Conservation (phyloP, 2,113 vertebrate genomes). For the Synodontis membranacea region DNA sequence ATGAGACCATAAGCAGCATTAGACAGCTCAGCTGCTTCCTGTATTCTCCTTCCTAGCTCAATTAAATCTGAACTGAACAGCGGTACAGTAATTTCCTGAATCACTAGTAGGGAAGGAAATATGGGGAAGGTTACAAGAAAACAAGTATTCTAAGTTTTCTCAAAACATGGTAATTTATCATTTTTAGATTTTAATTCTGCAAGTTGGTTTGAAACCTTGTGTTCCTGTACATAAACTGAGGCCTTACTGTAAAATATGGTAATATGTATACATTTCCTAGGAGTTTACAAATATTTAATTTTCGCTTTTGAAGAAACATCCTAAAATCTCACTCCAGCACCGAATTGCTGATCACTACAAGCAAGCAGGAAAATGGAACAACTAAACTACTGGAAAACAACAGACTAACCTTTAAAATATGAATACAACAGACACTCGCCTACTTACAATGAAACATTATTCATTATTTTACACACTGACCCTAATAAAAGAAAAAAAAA, state of each 20-base stretch:
- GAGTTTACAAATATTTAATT: background rate
- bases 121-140: background rate
- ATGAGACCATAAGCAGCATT: background rate
- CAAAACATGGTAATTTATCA: background rate
- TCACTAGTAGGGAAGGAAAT: background rate
- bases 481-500: constrained; percentile 41
- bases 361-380: constrained; percentile 23
- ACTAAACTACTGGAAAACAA: constrained; percentile 7
- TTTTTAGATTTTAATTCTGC: background rate
- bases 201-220: background rate
- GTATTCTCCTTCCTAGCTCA: background rate
- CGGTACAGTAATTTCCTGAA: background rate
- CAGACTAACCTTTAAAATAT: background rate
- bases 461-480: constrained; percentile 42
- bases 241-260: background rate
- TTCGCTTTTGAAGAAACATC: constrained; percentile 27
- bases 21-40: background rate
- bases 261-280: background rate
- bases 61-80: background rate
- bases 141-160: background rate
- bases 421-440: constrained; percentile 11
- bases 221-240: background rate
- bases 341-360: constrained; percentile 33
- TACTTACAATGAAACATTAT: constrained; percentile 44
- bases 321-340: constrained; percentile 37